A percentile compares a stretch with the other conserved stretches of the same genome.
These are phyloP conservation scores for Puffinus mauretanicus DNA, from an alignment of 2,113 vertebrate species.

Conservation along the genomic window DNA sequence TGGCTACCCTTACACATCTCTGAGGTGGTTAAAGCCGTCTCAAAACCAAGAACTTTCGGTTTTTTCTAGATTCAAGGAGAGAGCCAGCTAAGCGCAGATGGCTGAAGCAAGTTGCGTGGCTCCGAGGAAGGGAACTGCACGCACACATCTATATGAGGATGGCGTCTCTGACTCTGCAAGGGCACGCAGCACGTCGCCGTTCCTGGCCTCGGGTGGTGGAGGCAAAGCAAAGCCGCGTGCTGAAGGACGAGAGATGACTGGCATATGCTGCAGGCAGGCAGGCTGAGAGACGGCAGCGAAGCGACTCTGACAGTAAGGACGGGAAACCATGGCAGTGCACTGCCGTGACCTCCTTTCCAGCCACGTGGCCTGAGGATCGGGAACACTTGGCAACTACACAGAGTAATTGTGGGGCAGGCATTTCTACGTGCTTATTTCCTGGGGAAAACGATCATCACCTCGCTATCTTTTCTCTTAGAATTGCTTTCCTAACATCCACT, in stretches of 20 bases:
- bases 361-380: accelerated
- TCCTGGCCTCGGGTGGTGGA: neutral
- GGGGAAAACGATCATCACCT: neutral
- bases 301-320: neutral
- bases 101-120: accelerated
- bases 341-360: neutral
- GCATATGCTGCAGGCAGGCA: neutral
- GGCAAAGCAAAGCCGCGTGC: neutral
- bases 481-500: neutral
- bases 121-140: neutral
- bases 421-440: accelerated
- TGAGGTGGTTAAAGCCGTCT: neutral
- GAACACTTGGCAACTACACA: neutral
- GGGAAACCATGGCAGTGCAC: accelerated
- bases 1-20: neutral
- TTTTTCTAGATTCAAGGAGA: neutral
- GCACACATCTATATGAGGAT: neutral
- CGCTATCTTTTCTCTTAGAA: accelerated
- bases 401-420: neutral
- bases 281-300: neutral
- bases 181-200: accelerated
- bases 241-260: neutral
- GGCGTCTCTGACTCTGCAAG: neutral
- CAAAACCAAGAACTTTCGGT: neutral
- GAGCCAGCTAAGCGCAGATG: neutral